phyloP scores from a whole-genome alignment of 2,888 invertebrate species.

The Megamerina dolium region DNA sequence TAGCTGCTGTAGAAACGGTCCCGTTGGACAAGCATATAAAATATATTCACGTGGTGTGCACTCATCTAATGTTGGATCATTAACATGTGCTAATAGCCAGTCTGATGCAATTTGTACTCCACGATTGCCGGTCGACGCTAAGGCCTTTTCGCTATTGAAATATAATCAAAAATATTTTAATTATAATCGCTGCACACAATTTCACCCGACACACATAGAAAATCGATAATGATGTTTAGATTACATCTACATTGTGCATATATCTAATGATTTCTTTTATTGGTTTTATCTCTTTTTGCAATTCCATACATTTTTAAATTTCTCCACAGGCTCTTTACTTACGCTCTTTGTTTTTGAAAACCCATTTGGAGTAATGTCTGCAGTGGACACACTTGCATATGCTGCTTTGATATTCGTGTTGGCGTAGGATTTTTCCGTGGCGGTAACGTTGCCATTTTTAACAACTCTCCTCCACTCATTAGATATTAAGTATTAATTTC shows the following conservation, averaged over 20 bases:
- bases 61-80: conserved; percentile 74
- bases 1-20: conserved; percentile 58
- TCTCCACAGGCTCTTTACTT: no score
- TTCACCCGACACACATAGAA: no score
- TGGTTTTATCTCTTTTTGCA: no score
- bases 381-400: conserved; percentile 62
- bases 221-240: no score
- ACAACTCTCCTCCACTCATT: no score
- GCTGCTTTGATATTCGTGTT: conserved; percentile 66
- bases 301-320: no score
- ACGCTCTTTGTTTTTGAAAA: conserved; percentile 83
- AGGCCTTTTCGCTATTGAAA: conserved; percentile 68
- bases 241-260: no score
- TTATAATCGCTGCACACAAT: no score
- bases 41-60: conserved; percentile 77
- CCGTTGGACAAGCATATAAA: conserved; percentile 77
- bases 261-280: no score
- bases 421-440: conserved; percentile 70
- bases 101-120: conserved; percentile 85
- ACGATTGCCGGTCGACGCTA: conserved; percentile 83
- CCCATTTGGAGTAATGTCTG: conserved; percentile 85
- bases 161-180: background rate
- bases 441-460: conserved; percentile 66
- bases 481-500: no score
- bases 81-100: conserved; percentile 85